A percentile compares a stretch with the other conserved stretches of the same genome.
Evolutionary conservation across 2,797 vertebrate genomes (phyloP).

Genomic region (Tenualosa ilisha): DNA sequence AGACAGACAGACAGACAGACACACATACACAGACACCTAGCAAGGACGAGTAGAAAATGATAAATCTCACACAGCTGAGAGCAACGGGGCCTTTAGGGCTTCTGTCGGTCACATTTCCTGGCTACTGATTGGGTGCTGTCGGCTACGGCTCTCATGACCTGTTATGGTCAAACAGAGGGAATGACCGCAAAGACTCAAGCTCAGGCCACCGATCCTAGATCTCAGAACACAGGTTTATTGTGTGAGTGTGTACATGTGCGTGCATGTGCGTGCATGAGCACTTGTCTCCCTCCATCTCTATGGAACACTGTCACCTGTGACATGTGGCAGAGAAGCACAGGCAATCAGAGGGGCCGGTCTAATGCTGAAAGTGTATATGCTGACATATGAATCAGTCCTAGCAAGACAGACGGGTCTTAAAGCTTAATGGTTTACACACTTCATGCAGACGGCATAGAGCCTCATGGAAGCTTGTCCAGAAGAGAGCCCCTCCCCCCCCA

Average conservation of each 20-base stretch:
- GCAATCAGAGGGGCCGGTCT: too few species aligned
- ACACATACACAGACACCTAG: constrained; percentile 15
- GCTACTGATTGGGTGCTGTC: constrained; percentile 33
- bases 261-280: background rate
- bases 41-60: constrained; percentile 54
- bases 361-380: too few species aligned
- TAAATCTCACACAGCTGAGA: constrained; percentile 42
- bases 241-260: background rate
- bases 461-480: background rate
- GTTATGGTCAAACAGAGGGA: constrained; percentile 48
- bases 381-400: background rate
- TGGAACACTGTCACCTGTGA: background rate
- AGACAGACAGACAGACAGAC: background rate
- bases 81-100: constrained; percentile 39
- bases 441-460: background rate
- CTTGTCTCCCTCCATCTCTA: background rate
- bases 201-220: background rate
- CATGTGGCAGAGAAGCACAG: background rate
- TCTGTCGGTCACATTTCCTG: constrained; percentile 26
- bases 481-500: background rate
- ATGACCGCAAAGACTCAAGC: background rate
- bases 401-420: background rate
- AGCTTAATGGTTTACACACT: background rate
- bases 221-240: background rate
- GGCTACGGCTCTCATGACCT: constrained; percentile 47